Evolutionary conservation across 2,888 invertebrate species (phyloP).

Genomic region (Steinernema carpocapsae): DNA sequence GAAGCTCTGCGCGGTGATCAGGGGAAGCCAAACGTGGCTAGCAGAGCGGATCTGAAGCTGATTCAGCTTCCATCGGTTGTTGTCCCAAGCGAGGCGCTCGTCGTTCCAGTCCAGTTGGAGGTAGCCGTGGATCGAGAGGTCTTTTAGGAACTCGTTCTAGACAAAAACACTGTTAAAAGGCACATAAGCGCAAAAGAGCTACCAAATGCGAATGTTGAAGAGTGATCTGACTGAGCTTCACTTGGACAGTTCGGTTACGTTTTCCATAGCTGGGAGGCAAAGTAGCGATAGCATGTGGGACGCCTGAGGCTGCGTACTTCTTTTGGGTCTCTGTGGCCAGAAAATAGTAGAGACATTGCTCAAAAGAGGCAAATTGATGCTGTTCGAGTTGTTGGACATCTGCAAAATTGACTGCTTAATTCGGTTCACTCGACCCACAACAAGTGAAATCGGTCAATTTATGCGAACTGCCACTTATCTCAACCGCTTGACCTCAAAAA

Average conservation of each 20-base stretch:
- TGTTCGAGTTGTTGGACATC: constrained; percentile 42
- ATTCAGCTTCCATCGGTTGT: constrained; percentile 60
- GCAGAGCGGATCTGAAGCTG: constrained; percentile 64
- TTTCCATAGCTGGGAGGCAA: constrained; percentile 64
- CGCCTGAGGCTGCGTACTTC: constrained; percentile 46
- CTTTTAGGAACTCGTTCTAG: constrained; percentile 67
- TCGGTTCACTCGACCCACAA: neutral
- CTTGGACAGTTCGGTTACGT: constrained; percentile 49
- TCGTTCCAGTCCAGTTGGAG: constrained; percentile 54
- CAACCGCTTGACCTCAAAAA: too few species aligned
- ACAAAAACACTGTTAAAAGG: neutral
- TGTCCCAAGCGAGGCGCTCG: constrained; percentile 54
- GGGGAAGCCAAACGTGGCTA: constrained; percentile 66
- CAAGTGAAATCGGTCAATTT: too few species aligned
- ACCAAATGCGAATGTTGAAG: constrained; percentile 68
- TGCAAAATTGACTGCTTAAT: constrained; percentile 12
- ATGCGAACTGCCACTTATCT: too few species aligned
- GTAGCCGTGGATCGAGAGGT: constrained; percentile 61
- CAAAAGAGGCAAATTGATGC: constrained; percentile 65
- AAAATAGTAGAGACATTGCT: constrained; percentile 67
- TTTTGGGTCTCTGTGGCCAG: constrained; percentile 63
- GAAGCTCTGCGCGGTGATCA: constrained; percentile 55
- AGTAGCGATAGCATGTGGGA: constrained; percentile 66
- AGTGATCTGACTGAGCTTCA: constrained; percentile 63
- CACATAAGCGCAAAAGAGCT: constrained; percentile 24